Base-by-base conservation (phyloP, 2,888 invertebrate species). In the Hirtodrosophila duncani region DNA sequence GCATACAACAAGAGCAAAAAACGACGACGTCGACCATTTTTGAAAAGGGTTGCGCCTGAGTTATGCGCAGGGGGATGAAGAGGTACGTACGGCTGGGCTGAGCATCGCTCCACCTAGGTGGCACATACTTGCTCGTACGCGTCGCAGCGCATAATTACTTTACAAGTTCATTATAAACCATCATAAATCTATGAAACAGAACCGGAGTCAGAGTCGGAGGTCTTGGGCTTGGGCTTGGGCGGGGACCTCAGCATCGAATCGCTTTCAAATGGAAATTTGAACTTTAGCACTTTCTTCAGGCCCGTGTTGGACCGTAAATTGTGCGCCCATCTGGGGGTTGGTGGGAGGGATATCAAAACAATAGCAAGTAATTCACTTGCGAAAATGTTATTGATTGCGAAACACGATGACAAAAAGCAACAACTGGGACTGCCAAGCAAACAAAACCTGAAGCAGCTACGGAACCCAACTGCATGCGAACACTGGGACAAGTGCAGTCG, bases 91-190 rank as follows among this genome's bases (percentile, higher is more conserved):
- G 16, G 21, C 9, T 11, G 4, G 9, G 33, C 2, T 14, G 36
- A 10, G 34, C 20, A 14, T 6, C 29, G 37, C 31, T 41, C 42
- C 21, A 43, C 38, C 44, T 46, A 48, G 60, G 71, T 66, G 60
- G 62, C 56, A 55, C 57, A 62, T 61, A 57, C 57, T 63, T 66
- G 50, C 27, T 11, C 9, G 62, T 66, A 64, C 64, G 69, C 74
- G 63, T 63, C 60, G 63, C 68, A 70, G 58, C 69, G 84, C 84
- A 86, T 85, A 86, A 86, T 86, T 86, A 85, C 86, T 86, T 85
- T 84, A 84, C 84, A 86, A 85, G 86, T 85, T 86, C 85, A 86
- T 86, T 86, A 86, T 84, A 85, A 83, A 84, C 65, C 82, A 75
- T 82, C 83, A 85, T 85, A 84, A 84, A 85, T 85, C 84, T 83